Evolutionary conservation across 1,140 invertebrate species (phyloP), one percentile per base, ranked within the genome.

Genomic region (Lepidurus apus): DNA sequence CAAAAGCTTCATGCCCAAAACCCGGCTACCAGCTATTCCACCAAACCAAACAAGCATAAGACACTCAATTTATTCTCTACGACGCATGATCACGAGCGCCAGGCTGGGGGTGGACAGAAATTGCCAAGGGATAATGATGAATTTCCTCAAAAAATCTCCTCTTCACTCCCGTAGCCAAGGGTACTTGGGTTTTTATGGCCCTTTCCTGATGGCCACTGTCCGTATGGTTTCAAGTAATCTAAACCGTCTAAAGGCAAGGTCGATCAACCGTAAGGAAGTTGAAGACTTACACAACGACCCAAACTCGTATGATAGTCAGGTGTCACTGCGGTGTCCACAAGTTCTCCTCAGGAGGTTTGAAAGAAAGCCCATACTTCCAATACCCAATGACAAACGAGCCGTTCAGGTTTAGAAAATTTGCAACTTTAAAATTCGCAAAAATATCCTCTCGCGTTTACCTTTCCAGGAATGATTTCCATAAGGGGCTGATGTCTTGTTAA

Each of bases 281-380:
- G 10, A 17, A 47, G 45, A 17, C 45, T 47, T 47, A 4, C 45
- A 65, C 53, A 17, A 65, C 53, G 53, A 65, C 53, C 53, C 53
- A 17, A 65, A 65, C 53, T 65, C 21, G 53, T 21, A 21, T 65
- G 53, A 65, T 65, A 65, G 53, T 65, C 53, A 65, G 53, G 53
- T 65, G 53, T 65, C 53, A 65, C 53, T 65, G 53, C 53, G 53
- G 53, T 65, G 53, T 65, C 53, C 53, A 65, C 17, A 65, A 21
- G 17, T 65, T 8, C 47, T n/a, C 53, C 53, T 65, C 13, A 5
- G 53, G 53, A 65, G 53, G 53, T 65, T 65, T 13, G 53, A 21
- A 13, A 9, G 53, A 65, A 65, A 65, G n/a, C 17, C 53, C 7
- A 65, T n/a, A 1, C 21, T 0, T 65, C 53, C 17, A 65, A 65